A percentile compares a stretch with the other conserved stretches of the same genome.
These are phyloP conservation scores for Sisyra nigra DNA, from an alignment of 2,888 invertebrate species.

Conservation along the genomic window DNA sequence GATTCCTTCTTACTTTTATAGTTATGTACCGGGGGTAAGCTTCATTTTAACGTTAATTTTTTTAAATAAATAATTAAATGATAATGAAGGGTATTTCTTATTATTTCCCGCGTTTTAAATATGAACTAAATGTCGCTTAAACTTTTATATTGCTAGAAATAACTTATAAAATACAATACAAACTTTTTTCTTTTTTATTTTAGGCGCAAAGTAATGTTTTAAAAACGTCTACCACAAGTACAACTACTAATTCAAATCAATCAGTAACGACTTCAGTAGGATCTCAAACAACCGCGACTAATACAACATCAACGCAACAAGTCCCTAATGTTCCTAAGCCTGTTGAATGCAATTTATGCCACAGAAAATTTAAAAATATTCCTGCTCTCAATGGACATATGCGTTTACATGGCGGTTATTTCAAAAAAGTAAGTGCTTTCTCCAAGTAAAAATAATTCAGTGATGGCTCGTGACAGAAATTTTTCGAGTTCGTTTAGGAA, in stretches of 20 bases:
- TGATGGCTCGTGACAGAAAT: too few relatives aligned
- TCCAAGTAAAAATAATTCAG: too few relatives aligned
- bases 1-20: too few relatives aligned
- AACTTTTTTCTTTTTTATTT: background rate
- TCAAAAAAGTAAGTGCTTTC: conserved; percentile 59
- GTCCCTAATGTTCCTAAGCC: conserved; percentile 50
- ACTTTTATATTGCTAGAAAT: too few relatives aligned
- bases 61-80: too few relatives aligned
- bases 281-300: conserved; percentile 1
- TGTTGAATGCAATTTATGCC: conserved; percentile 89
- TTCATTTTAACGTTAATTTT: too few relatives aligned
- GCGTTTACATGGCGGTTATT: conserved; percentile 94
- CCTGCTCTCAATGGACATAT: conserved; percentile 97
- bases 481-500: background rate
- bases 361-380: conserved; percentile 92
- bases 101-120: too few relatives aligned
- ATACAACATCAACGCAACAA: background rate
- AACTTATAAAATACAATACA: background rate
- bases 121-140: too few relatives aligned
- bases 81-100: too few relatives aligned
- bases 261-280: background rate
- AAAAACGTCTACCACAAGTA: background rate
- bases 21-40: too few relatives aligned
- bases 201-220: conserved; percentile 1
- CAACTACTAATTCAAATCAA: conserved; percentile 4